Evolutionary conservation across 2,888 invertebrate species (phyloP).

Genomic region (Mimas tiliae): DNA sequence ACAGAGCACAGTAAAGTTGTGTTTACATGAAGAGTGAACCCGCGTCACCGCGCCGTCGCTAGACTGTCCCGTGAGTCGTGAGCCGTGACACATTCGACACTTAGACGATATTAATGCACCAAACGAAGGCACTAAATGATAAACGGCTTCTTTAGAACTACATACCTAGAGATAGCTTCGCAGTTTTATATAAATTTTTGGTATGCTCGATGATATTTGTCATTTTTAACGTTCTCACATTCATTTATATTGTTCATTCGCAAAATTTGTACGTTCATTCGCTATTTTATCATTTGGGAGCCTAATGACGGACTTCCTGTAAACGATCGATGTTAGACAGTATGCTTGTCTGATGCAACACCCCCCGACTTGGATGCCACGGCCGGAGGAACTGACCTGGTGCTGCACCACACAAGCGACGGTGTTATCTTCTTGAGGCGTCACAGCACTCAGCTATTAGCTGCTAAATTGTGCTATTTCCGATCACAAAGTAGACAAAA

Average conservation of each 20-base stretch:
- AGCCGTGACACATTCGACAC: constrained; percentile 45
- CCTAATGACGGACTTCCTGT: constrained; percentile 69
- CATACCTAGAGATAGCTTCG: constrained; percentile 58
- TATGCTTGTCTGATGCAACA: constrained; percentile 57
- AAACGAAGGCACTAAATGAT: constrained; percentile 81
- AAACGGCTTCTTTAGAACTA: constrained; percentile 64
- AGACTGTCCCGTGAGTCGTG: constrained; percentile 56
- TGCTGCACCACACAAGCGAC: constrained; percentile 52
- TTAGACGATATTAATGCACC: constrained; percentile 72
- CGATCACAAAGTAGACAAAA: constrained; percentile 75
- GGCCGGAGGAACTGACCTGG: constrained; percentile 27
- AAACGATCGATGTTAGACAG: constrained; percentile 72
- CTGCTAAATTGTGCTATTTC: constrained; percentile 62
- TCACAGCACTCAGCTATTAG: constrained; percentile 61
- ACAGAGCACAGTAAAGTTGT: constrained; percentile 28
- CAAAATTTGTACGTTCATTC: constrained; percentile 58
- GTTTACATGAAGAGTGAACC: constrained; percentile 41
- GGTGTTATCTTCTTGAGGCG: constrained; percentile 53
- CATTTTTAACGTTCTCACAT: constrained; percentile 47
- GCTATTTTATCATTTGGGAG: constrained; percentile 83
- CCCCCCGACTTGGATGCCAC: not conserved
- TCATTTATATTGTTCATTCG: constrained; percentile 56
- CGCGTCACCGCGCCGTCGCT: constrained; percentile 41
- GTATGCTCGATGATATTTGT: constrained; percentile 61
- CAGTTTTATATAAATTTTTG: constrained; percentile 63